These are phyloP conservation scores for Argyresthia goedartella DNA, from an alignment of 2,888 invertebrate genomes.

Conservation along the genomic window DNA sequence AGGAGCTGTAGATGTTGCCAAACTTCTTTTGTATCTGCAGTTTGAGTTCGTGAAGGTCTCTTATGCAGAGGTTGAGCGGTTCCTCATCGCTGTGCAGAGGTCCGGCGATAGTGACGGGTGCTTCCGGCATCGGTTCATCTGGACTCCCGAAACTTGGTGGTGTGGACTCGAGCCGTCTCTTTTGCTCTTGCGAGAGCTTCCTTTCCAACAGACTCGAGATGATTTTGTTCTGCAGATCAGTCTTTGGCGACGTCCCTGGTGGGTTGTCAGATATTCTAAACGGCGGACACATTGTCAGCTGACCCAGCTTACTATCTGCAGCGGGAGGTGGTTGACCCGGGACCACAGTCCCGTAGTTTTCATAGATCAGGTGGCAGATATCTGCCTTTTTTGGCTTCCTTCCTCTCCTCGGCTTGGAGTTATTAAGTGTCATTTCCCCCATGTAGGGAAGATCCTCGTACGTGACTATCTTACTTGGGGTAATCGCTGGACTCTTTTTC, in stretches of 20 bases:
- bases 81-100: constrained; percentile 70
- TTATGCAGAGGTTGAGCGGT: constrained; percentile 86
- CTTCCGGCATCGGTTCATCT: constrained; percentile 45
- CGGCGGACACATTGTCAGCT: constrained; percentile 26
- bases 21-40: constrained; percentile 74
- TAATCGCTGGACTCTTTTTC: constrained; percentile 48
- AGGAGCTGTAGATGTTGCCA: constrained; percentile 72
- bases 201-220: constrained; percentile 79
- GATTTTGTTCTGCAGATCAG: constrained; percentile 76
- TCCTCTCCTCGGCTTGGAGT: constrained; percentile 87
- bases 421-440: constrained; percentile 92
- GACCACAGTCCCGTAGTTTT: constrained; percentile 90
- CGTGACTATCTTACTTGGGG: constrained; percentile 70
- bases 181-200: constrained; percentile 77
- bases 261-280: constrained; percentile 30
- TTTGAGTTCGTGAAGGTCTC: constrained; percentile 79
- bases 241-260: constrained; percentile 52
- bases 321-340: constrained; percentile 78
- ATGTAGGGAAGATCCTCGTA: constrained; percentile 91
- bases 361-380: constrained; percentile 91
- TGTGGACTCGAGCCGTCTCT: constrained; percentile 48
- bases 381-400: constrained; percentile 93
- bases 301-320: constrained; percentile 46
- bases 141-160: constrained; percentile 44
- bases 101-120: constrained; percentile 38